phyloP scores from a whole-genome alignment of 1,140 invertebrate genomes.

The Chymomyza costata region DNA sequence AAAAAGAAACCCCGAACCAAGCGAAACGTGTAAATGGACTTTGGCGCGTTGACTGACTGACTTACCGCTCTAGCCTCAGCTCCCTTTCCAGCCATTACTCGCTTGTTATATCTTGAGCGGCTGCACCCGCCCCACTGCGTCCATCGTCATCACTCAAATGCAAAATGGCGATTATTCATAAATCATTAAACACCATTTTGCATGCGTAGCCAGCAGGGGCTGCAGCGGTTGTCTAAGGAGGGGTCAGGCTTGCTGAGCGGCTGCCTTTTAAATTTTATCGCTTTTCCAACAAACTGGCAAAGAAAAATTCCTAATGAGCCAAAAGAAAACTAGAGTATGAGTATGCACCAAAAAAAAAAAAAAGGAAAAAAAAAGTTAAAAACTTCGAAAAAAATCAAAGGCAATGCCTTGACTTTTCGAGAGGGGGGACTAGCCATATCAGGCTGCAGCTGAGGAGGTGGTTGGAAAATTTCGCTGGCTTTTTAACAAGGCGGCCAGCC shows the following conservation, averaged over 20 bases:
- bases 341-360: constrained; percentile 29
- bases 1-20: constrained; percentile 11
- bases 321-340: constrained; percentile 26
- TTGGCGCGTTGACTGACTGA: constrained; percentile 45
- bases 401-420: constrained; percentile 19
- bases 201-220: constrained; percentile 32
- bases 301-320: constrained; percentile 73
- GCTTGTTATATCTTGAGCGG: not conserved
- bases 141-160: constrained; percentile 26
- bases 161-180: constrained; percentile 75
- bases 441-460: not conserved
- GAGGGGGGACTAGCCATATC: not conserved
- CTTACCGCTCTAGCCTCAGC: constrained; percentile 8
- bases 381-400: constrained; percentile 71
- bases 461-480: constrained; percentile 55
- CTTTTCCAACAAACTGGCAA: constrained; percentile 58
- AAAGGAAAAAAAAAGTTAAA: constrained; percentile 53
- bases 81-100: not conserved
- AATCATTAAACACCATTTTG: constrained; percentile 75
- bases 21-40: constrained; percentile 66
- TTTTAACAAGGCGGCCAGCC: constrained; percentile 64
- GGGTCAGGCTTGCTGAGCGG: constrained; percentile 7
- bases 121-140: not conserved
- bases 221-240: constrained; percentile 6
- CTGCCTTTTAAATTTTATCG: constrained; percentile 65